Conservation (phyloP, 1,140 invertebrate species). For the Microvelia longipes region DNA sequence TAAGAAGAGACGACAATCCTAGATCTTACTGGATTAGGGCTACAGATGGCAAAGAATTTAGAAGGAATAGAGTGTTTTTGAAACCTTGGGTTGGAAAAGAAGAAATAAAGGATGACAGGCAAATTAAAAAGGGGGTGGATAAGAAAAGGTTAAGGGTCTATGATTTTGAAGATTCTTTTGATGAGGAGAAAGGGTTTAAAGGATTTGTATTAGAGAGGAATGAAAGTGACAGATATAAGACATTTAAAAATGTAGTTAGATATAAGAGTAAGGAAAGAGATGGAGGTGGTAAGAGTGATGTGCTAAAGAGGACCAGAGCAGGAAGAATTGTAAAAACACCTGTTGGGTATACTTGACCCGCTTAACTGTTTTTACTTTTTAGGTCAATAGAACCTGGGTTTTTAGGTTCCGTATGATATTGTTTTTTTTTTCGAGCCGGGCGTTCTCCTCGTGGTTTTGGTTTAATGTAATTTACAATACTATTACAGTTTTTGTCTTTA, state of each 20-base stretch:
- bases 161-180: neutral
- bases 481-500: no score
- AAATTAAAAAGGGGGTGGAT: neutral
- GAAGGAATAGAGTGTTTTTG: neutral
- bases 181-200: no score
- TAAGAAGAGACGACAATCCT: neutral
- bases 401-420: no score
- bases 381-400: no score
- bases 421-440: no score
- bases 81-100: neutral
- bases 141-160: neutral
- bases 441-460: no score
- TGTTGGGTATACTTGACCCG: no score
- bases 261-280: neutral
- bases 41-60: neutral
- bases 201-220: neutral
- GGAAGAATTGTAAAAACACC: no score
- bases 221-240: neutral
- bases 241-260: neutral
- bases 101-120: neutral
- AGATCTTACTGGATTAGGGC: neutral
- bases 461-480: no score
- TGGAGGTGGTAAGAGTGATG: no score
- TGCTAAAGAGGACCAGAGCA: no score
- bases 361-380: no score